Evolutionary conservation across 1,140 invertebrate species (phyloP).

Genomic region (Whitmania pigra): DNA sequence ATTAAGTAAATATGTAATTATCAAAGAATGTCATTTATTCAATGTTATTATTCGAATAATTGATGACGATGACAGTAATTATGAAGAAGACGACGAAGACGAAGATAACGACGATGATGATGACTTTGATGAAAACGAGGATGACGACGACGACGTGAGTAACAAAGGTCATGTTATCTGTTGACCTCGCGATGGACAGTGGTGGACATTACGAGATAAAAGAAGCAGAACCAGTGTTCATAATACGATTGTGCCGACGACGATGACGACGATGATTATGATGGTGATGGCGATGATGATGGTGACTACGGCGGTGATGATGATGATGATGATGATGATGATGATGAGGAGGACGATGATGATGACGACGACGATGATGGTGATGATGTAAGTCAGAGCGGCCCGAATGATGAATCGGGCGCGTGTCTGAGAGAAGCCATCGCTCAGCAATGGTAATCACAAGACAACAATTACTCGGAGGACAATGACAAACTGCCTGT

Average conservation of each 20-base stretch:
- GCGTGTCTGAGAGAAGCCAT: conserved; percentile 1
- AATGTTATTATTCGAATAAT: too few species aligned
- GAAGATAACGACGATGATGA: not conserved
- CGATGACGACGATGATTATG: not conserved
- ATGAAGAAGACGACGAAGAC: not conserved
- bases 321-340: not conserved
- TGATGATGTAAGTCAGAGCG: not conserved
- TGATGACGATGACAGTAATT: not conserved
- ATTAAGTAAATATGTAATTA: too few species aligned
- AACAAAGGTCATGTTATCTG: not conserved
- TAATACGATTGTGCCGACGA: not conserved
- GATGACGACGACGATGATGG: not conserved
- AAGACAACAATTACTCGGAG: conserved; percentile 8
- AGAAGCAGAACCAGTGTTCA: not conserved
- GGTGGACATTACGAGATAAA: not conserved
- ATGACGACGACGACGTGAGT: not conserved
- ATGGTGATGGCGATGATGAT: not conserved
- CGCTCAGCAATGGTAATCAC: not conserved
- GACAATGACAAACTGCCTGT: conserved; percentile 1
- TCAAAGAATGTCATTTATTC: too few species aligned
- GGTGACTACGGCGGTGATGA: not conserved
- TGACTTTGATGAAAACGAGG: conserved; percentile 4
- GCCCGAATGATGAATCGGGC: too few species aligned
- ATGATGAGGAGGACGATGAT: not conserved
- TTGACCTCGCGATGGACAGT: not conserved